Evolutionary conservation across 2,113 vertebrate species (phyloP), one percentile per base, ranked within the genome.

Genomic region (Manacus vitellinus): DNA sequence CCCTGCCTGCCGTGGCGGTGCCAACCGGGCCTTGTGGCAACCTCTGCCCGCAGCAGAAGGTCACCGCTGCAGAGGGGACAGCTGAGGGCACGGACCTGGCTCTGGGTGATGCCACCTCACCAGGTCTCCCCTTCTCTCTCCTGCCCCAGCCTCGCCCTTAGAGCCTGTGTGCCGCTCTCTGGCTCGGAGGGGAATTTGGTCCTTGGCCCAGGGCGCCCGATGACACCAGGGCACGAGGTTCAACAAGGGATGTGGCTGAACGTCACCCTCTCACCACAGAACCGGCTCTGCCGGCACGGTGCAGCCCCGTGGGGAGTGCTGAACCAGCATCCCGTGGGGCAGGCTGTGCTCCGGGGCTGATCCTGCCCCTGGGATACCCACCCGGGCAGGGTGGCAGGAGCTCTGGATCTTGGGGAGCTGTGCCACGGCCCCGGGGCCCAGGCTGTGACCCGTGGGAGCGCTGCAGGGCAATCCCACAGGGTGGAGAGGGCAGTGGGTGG

Each of bases 21-120:
- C 88, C 90, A 88, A 4, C 55, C 39, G 0, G 79, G 77, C 66
- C 52, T 4, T 4, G 58, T 89, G 95, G 91, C 96, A 95, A 89
- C 93, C 93, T 95, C 89, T 92, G 86, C 93, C 80, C 33, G 0
- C 10, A 63, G 82, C 88, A 91, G 89, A 96, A 97, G 93, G 96
- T 96, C 95, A 95, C 78, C 0, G 9, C 92, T 52, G 75, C 52
- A 22, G 22, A 63, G 43, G 77, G 73, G 88, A 75, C 77, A 47
- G 84, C 67, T 31, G 67, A 85, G 85, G 90, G 28, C 88, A 93
- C 12, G n/a, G 39, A 58, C 22, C 63, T 51, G 87, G 8, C 76
- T 87, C 59, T 9, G 65, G 30, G 85, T 8, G n/a, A 31, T 41
- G 80, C 81, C 66, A 4, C 51, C 88, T 31, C 3, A 2, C 13